Conservation (phyloP, 2,113 vertebrate species). For the Larimichthys crocea region DNA sequence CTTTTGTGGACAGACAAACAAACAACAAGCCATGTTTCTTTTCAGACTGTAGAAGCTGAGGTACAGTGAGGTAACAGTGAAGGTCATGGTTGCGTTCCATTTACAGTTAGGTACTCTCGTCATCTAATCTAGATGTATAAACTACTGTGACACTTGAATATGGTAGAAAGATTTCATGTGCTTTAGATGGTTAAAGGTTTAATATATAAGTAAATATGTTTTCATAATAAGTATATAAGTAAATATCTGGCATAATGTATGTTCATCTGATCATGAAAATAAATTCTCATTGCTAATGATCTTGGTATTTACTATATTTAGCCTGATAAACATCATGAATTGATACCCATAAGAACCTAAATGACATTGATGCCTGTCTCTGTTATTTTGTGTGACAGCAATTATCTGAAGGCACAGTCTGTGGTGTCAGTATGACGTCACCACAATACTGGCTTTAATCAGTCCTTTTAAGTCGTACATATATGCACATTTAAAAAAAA, state of each 20-base stretch:
- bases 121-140: neutral
- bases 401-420: slow-evolving; percentile 17
- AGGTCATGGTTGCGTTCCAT: neutral
- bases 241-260: neutral
- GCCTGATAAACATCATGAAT: neutral
- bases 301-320: neutral
- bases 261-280: neutral
- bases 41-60: no score
- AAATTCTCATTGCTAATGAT: neutral
- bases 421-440: slow-evolving; percentile 4
- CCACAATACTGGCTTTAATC: slow-evolving; percentile 17
- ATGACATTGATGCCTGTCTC: neutral
- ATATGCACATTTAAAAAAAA: neutral
- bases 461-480: slow-evolving; percentile 3
- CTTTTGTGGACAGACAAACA: no score
- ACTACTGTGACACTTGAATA: neutral
- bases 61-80: neutral
- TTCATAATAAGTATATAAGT: no score
- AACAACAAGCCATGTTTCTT: no score
- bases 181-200: neutral
- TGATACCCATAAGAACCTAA: neutral
- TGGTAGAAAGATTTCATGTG: neutral
- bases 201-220: no score
- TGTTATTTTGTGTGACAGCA: slow-evolving; percentile 2
- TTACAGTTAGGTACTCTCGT: no score